Base-by-base conservation (phyloP, 2,888 invertebrate species). In the Taenaris catops region DNA sequence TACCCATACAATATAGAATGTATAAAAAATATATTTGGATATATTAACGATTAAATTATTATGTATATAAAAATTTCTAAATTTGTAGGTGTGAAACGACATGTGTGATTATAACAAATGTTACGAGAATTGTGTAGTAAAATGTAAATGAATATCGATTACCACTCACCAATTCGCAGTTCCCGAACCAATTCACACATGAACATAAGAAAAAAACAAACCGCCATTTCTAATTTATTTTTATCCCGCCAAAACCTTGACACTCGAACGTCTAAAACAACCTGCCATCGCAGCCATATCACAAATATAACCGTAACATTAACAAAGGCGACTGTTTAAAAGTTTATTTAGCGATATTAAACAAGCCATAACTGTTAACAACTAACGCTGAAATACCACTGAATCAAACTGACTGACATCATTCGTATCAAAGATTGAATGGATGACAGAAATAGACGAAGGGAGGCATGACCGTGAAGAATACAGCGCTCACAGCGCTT, bases 371-470 rank as follows among this genome's bases (percentile, higher is more conserved):
- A 21, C 3, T 27, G 12, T 24, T 2, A 24, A 25, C 27, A 28
- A 19, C 34, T 8, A 29, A 20, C 29, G 39, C 48, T 50, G 46
- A 53, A 55, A 51, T 50, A 49, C 55, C 44, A 68, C 68, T 28
- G 35, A 42, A 38, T 41, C 36, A 46, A 45, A 37, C 38, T 40
- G 46, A 44, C 39, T 40, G 39, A 46, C 40, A 42, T 35, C 34
- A 40, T 65, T 67, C 72, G 72, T 70, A 73, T 69, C 70, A 53
- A 69, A 57, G 55, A 51, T 9, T 23, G 69, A 78, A 76, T 75
- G 76, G 74, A 60, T 71, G 68, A 74, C 75, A 72, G 66, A 74
- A 75, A 79, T 76, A 75, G 75, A 63, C 57, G 61, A 66, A 66
- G 79, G 78, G 75, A 63, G 69, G 76, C 63, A 62, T 41, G 46